These are phyloP conservation scores for Atherinomorus stipes DNA, from an alignment of 2,113 vertebrate species.

Conservation along the genomic window DNA sequence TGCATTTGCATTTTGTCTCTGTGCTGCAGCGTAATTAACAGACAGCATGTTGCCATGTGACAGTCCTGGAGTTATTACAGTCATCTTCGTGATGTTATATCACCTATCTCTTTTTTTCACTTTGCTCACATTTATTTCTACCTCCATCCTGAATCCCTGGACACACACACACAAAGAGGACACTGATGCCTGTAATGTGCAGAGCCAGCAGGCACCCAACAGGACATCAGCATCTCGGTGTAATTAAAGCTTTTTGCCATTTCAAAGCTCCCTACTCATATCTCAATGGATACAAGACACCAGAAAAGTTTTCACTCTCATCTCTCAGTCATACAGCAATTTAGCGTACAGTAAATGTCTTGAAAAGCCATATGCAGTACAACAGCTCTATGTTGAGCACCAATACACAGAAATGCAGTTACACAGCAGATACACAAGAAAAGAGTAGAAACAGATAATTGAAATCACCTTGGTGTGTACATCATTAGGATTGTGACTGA, in stretches of 20 bases:
- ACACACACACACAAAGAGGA: slow-evolving; percentile 16
- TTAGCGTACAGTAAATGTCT: slow-evolving; percentile 17
- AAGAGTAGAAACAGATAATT: slow-evolving; percentile 15
- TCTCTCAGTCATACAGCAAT: slow-evolving; percentile 18
- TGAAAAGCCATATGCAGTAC: slow-evolving; percentile 13
- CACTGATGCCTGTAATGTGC: slow-evolving; percentile 57
- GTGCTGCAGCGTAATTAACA: slow-evolving; percentile 57
- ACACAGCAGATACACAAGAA: slow-evolving; percentile 2
- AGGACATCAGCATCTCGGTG: slow-evolving; percentile 55
- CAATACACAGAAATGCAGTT: not conserved
- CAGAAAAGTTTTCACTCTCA: not conserved
- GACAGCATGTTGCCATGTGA: slow-evolving; percentile 20
- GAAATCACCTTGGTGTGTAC: slow-evolving; percentile 16
- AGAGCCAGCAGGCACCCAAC: slow-evolving; percentile 60
- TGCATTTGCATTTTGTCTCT: slow-evolving; percentile 30
- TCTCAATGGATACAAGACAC: slow-evolving; percentile 2
- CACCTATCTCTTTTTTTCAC: slow-evolving; percentile 9
- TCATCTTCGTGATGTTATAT: slow-evolving; percentile 23
- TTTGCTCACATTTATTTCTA: not conserved
- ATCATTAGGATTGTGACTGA: slow-evolving; percentile 53
- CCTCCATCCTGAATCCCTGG: slow-evolving; percentile 10
- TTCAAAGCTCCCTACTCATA: slow-evolving; percentile 40
- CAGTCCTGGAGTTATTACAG: slow-evolving; percentile 31
- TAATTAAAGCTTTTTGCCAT: slow-evolving; percentile 67
- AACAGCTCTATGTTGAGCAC: not conserved